Evolutionary conservation across 92 coral and sea anemone species (phyloP).

Genomic region (Porites lobata): DNA sequence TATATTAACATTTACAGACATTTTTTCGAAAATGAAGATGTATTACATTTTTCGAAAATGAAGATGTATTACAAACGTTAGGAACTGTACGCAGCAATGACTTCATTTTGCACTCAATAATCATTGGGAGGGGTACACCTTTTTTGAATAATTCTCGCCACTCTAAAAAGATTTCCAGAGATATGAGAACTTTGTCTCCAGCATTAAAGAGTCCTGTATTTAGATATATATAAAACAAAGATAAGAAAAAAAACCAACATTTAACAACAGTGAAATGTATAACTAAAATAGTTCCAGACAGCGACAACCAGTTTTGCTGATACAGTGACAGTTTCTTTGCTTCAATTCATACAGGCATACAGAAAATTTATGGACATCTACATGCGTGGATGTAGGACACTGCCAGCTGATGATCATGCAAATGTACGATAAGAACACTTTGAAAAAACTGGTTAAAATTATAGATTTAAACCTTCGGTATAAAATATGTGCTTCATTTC

Average conservation of each 20-base stretch:
- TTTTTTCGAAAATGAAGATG: too few relatives aligned
- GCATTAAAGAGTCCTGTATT: neutral
- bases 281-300: neutral
- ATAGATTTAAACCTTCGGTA: neutral
- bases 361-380: neutral
- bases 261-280: neutral
- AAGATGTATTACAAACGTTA: neutral
- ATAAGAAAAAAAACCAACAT: neutral
- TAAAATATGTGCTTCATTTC: neutral
- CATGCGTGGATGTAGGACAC: neutral
- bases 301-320: neutral
- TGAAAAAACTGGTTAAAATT: neutral
- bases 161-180: conserved; percentile 4
- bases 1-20: too few relatives aligned
- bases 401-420: neutral
- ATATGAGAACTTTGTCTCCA: conserved; percentile 4
- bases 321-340: neutral
- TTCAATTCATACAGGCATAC: neutral
- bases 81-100: neutral
- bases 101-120: conserved; percentile 1
- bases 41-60: too few relatives aligned
- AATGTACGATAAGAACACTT: neutral
- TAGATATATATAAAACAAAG: neutral
- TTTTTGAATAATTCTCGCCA: neutral
- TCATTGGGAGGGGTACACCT: neutral